Evolutionary conservation across 2,888 invertebrate genomes (phyloP).

Genomic region (Amblyjoppa proteus): DNA sequence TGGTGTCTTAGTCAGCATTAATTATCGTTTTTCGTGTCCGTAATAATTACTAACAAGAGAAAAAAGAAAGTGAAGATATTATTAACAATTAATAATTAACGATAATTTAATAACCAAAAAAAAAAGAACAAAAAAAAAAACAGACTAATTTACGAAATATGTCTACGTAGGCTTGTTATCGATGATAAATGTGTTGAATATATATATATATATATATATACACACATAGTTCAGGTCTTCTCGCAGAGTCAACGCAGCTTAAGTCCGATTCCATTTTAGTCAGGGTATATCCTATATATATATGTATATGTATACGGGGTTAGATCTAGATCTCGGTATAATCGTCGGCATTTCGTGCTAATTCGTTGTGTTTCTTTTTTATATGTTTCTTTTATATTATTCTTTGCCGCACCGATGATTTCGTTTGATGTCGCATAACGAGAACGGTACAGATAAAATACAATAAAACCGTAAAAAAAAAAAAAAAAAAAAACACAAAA

Average conservation of each 20-base stretch:
- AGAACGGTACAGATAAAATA: constrained; percentile 2
- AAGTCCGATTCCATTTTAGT: constrained; percentile 47
- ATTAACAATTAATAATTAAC: constrained; percentile 12
- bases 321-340: constrained; percentile 25
- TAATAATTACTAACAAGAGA: constrained; percentile 65
- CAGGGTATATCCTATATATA: constrained; percentile 36
- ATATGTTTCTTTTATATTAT: too few relatives aligned
- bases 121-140: constrained; percentile 34
- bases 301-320: constrained; percentile 18
- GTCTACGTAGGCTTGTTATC: constrained; percentile 32
- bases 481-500: neutral
- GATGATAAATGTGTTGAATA: constrained; percentile 40
- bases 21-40: constrained; percentile 78
- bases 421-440: neutral
- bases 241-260: constrained; percentile 39
- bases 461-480: constrained; percentile 16
- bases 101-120: constrained; percentile 24
- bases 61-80: constrained; percentile 53
- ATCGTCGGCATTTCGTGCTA: constrained; percentile 45
- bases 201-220: constrained; percentile 22
- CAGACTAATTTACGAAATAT: constrained; percentile 5
- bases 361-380: constrained; percentile 5
- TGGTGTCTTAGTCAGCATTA: constrained; percentile 82
- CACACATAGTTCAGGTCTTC: constrained; percentile 46
- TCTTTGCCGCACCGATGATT: constrained; percentile 1